Evolutionary conservation across 2,797 vertebrate genomes (phyloP), one percentile per base, ranked within the genome.

Genomic region (Momotus momota): DNA sequence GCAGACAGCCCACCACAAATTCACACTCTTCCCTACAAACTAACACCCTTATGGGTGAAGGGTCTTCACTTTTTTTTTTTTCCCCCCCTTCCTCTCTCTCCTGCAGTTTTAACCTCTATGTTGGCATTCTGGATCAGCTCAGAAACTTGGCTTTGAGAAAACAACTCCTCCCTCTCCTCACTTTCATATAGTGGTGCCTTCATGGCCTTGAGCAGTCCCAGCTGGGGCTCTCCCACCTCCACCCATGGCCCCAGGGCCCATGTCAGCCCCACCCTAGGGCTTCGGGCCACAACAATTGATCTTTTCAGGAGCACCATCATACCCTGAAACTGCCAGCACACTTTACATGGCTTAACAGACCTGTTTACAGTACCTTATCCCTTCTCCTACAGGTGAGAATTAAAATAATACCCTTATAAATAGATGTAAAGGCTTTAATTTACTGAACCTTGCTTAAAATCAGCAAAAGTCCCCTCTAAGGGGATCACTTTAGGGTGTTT

Each of bases 121-220:
- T 1, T 26, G 1, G 1, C 0, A 0, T 9, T 1, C 29, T 29
- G 4, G 0, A 20, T 7, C 7, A 57, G 10, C 0, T 31, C 45
- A 66, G 66, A 65, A 74, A 7, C 17, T 66, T 23, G 10, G 1
- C 65, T 5, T 23, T 12, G 2, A 10, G 35, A 79, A 72, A 60
- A 0, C 7, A 16, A 0, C 12, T 40, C 8, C 8, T 1, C 0
- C 0, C 14, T 51, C 3, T 27, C 8, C 17, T 16, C 40, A 23
- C 31, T 18, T 40, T 70, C 3, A 6, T 33, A 5, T 4, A 33
- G 5, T 31, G 21, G 9, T 66, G 78, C 41, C 31, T 66, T 29
- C 31, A 40, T 5, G 5, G 3, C 12, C 6, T 48, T 70, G 11
- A 85, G 15, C 40, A 91, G 35, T 48, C 27, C 3, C 54, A 86